phyloP scores from a whole-genome alignment of 2,888 invertebrate genomes.

The Agapetus fuscipes region DNA sequence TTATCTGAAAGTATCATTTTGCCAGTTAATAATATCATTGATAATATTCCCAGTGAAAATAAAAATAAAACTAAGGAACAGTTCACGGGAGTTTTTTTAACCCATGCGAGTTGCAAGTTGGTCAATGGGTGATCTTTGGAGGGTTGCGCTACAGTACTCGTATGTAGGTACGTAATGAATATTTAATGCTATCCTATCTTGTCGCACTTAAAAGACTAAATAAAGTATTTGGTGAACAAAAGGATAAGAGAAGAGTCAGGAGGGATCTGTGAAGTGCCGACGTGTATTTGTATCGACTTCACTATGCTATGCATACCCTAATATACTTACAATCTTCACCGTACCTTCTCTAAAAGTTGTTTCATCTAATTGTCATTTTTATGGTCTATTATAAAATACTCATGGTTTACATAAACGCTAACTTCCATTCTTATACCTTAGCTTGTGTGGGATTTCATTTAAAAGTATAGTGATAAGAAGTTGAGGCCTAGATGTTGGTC shows the following conservation, averaged over 20 bases:
- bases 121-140: too few species aligned
- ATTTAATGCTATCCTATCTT: background rate
- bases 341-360: constrained; percentile 15
- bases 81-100: too few species aligned
- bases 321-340: constrained; percentile 15
- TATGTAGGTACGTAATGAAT: too few species aligned
- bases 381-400: constrained; percentile 19
- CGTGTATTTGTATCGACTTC: constrained; percentile 6
- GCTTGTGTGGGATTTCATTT: constrained; percentile 4
- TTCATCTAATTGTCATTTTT: constrained; percentile 18
- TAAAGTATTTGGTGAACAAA: background rate
- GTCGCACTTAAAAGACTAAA: background rate
- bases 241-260: background rate
- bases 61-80: too few species aligned
- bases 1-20: too few species aligned
- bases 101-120: too few species aligned
- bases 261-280: background rate
- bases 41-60: too few species aligned
- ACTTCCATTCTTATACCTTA: constrained; percentile 11
- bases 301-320: constrained; percentile 18
- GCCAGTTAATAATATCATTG: too few species aligned
- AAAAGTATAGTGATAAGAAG: constrained; percentile 6
- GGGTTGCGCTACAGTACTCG: too few species aligned
- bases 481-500: too few species aligned
- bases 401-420: constrained; percentile 20